Evolutionary conservation across 2,797 vertebrate species (phyloP), one percentile per base, ranked within the genome.

Genomic region (Discoglossus pictus): DNA sequence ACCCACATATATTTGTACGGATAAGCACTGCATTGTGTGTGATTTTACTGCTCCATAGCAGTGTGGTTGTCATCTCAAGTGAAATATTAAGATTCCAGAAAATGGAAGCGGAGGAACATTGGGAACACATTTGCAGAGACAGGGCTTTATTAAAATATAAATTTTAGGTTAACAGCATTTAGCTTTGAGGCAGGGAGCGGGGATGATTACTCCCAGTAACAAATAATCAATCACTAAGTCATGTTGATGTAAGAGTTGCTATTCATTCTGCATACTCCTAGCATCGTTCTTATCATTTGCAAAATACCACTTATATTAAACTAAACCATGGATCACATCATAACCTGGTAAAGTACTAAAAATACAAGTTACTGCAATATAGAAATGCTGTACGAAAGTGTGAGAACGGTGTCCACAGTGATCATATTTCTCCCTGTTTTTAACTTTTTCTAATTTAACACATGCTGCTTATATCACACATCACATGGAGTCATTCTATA

Each of bases 111-210:
- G 48, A 53, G 36, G 35, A 52, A 25, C 38, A 24, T 20, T 31
- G 16, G 25, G 18, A 20, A 9, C 61, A 44, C 39, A 65, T 54
- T 65, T 16, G 39, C 27, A 35, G 39, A 65, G 48, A 65, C 27
- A 38, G 7, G 40, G 10, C 31, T 16, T 23, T 35, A 46, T 55
- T 46, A 25, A 46, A 24, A 65, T 55, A 38, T 65, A 39, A 34
- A 40, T 55, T 24, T 46, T 13, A 34, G 24, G 50, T 20, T 63
- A 52, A 42, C 47, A 54, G 61, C 39, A 54, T 54, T 53, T 64
- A 35, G 61, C 48, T 54, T 6, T 34, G 3, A 13, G 40, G 42
- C 34, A 2, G 8, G 31, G 51, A 38, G 40, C 12, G 17, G 34
- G 39, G 52, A 17, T 51, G 12, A 34, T 44, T 18, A 35, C 44